These are phyloP conservation scores for Melitaea cinxia DNA, from an alignment of 1,140 invertebrate genomes.

Conservation along the genomic window DNA sequence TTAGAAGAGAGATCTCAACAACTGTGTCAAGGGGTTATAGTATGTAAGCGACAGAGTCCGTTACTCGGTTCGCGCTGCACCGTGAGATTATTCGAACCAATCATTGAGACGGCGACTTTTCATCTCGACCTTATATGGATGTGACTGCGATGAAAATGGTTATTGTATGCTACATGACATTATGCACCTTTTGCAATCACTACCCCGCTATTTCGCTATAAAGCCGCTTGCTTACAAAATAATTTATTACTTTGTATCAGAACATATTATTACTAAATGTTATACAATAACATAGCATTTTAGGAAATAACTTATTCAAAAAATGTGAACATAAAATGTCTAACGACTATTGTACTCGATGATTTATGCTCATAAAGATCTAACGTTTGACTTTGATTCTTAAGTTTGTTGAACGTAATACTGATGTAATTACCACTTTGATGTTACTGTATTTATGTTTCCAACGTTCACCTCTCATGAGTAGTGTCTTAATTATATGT, in stretches of 20 bases:
- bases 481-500: background rate
- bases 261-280: too few relatives aligned
- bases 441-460: background rate
- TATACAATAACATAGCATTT: too few relatives aligned
- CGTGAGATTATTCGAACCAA: constrained; percentile 69
- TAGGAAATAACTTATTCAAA: too few relatives aligned
- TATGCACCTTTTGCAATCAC: constrained; percentile 15
- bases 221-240: background rate
- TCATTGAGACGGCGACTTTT: constrained; percentile 62
- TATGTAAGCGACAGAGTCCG: constrained; percentile 58
- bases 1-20: constrained; percentile 57
- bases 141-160: constrained; percentile 25
- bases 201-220: constrained; percentile 15
- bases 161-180: constrained; percentile 27
- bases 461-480: background rate
- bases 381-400: too few relatives aligned
- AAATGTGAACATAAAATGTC: too few relatives aligned
- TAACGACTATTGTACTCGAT: too few relatives aligned
- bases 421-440: background rate
- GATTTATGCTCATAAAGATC: too few relatives aligned
- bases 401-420: too few relatives aligned
- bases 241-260: background rate
- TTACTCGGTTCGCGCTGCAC: constrained; percentile 67
- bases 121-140: constrained; percentile 55
- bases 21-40: constrained; percentile 74